Base-by-base conservation (phyloP, 1,140 invertebrate genomes). In the Pentalonia nigronervosa region DNA sequence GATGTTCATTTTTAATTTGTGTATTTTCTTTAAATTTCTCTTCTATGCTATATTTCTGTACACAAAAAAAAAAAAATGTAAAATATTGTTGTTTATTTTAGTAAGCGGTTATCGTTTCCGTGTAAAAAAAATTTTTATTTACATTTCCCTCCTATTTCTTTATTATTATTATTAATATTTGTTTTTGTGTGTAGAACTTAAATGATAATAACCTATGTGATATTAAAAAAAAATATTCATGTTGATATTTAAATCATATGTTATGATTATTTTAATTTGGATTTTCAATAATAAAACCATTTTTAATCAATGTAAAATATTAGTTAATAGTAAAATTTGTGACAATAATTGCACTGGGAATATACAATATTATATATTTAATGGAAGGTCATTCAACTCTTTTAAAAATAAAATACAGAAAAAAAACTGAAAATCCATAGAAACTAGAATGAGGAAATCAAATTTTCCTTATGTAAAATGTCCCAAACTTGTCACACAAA, bases 21-120 rank as follows among this genome's bases (percentile, higher is more conserved):
- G 9, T 81, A 50, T 81, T 92, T 84, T 81, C 30, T 91, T 91
- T 50, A 14, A 41, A 20, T 92, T 84, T 83, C 36, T 76, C 47
- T 53, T 50, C 45, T 91, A 25, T 50, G 60, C 11, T 48, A 20
- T 81, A 92, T 81, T 48, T 50, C 23, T 92, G n/a, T 83, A 92
- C n/a, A 53, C 47, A 30, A 48, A 81, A 81, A 41, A 48, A 81
- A 81, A 41, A 53, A 56, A 53, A 93, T 93, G 81, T 93, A 93
- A 53, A 56, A 86, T 86, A 93, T 93, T 93, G 91, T 93, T 93
- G 91, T 93, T 83, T 50, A 41, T 53, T 93, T 93, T 45, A 93
- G 34, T 93, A 86, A 86, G 48, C 86, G 48, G 30, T n/a, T 34
- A 30, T 76, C 56, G 47, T 93, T 0, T 41, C 30, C 45, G 21